A percentile compares a stretch with the other conserved stretches of the same genome.
phyloP scores from a whole-genome alignment of 2,113 vertebrate species.

The Notarius quadriscutis region DNA sequence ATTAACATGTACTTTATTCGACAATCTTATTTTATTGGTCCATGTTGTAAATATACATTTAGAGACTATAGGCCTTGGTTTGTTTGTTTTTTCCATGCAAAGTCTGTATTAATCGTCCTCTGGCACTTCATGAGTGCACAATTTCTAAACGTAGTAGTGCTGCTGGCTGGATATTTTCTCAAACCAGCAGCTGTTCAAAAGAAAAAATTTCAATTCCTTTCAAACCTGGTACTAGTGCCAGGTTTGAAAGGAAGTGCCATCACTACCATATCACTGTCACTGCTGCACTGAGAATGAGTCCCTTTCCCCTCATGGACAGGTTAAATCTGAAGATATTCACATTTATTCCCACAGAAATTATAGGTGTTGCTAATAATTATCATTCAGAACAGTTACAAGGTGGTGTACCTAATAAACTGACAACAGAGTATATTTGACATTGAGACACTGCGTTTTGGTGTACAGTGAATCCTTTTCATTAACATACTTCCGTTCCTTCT shows the following conservation, averaged over 20 bases:
- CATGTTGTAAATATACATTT: neutral
- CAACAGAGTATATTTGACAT: neutral
- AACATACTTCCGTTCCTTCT: neutral
- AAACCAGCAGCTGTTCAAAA: neutral
- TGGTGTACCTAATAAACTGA: neutral
- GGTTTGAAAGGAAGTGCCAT: too few species aligned
- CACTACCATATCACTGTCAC: neutral
- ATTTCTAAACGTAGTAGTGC: neutral
- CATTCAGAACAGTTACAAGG: neutral
- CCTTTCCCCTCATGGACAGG: neutral
- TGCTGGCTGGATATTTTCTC: neutral
- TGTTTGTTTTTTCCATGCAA: neutral
- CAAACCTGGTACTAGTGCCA: neutral
- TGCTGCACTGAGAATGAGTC: neutral
- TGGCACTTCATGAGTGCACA: neutral
- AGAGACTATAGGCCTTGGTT: neutral
- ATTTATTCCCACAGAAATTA: neutral
- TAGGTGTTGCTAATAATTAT: neutral
- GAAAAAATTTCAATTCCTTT: too few species aligned
- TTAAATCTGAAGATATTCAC: neutral
- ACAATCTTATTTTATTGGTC: neutral
- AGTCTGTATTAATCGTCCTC: neutral
- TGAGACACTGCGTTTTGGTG: neutral
- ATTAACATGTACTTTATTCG: neutral
- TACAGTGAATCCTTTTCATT: neutral